phyloP scores from a whole-genome alignment of 2,113 vertebrate genomes.

The Mungos mungo region DNA sequence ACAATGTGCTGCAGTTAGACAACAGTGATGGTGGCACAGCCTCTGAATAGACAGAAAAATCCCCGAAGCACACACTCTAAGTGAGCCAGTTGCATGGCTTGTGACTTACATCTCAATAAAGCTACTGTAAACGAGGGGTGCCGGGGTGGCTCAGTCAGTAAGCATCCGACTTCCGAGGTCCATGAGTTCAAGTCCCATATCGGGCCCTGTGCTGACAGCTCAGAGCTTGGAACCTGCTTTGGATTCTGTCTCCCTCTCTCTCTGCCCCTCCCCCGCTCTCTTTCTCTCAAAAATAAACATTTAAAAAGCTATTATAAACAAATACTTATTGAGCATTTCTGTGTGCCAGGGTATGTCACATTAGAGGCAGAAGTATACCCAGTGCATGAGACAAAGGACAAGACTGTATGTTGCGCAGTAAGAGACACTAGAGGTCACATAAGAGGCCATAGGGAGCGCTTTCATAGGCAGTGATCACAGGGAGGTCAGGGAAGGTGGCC shows the following conservation, averaged over 20 bases:
- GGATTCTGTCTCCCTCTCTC: too few species aligned
- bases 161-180: too few species aligned
- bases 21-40: neutral
- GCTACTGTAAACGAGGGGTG: too few species aligned
- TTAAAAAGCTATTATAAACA: too few species aligned
- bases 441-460: neutral
- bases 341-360: neutral
- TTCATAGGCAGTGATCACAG: neutral
- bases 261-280: too few species aligned
- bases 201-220: too few species aligned
- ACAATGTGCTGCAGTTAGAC: neutral
- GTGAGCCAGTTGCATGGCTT: neutral
- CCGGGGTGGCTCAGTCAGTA: too few species aligned
- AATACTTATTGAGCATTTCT: neutral
- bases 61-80: rapidly evolving
- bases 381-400: too few species aligned
- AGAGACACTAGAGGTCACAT: neutral
- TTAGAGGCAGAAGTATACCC: neutral
- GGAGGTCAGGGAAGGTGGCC: neutral
- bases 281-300: too few species aligned
- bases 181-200: too few species aligned
- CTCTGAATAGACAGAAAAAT: neutral
- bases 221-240: too few species aligned
- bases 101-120: neutral
- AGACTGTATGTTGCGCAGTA: too few species aligned